Percentiles rank a stretch among this genome's conserved stretches.
These are phyloP conservation scores for Sphecodes monilicornis DNA, from an alignment of 2,888 invertebrate species.

Conservation along the genomic window DNA sequence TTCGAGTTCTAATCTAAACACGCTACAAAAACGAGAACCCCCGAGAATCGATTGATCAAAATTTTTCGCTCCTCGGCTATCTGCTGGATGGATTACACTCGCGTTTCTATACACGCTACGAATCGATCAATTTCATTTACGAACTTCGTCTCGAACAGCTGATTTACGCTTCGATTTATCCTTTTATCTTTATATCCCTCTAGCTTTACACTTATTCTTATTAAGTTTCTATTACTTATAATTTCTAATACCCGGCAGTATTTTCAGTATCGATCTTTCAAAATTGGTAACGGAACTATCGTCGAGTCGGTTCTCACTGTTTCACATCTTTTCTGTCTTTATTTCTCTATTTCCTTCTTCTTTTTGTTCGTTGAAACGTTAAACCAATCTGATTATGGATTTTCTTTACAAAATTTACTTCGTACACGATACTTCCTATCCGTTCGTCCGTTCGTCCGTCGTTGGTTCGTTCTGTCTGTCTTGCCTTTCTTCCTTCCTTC, in stretches of 20 bases:
- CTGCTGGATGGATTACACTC: slow-evolving; percentile 51
- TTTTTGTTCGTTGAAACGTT: neutral
- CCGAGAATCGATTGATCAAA: neutral
- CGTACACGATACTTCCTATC: neutral
- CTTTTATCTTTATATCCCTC: neutral
- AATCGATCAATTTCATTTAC: slow-evolving; percentile 30
- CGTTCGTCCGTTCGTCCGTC: neutral
- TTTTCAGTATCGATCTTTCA: neutral
- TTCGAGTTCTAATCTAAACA: slow-evolving; percentile 27
- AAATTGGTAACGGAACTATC: neutral
- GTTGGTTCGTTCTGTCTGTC: neutral
- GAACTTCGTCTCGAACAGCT: slow-evolving; percentile 14
- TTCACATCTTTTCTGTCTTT: neutral
- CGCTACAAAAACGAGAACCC: slow-evolving; percentile 34
- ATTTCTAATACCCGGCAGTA: slow-evolving; percentile 34
- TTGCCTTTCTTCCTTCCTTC: neutral
- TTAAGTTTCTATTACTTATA: slow-evolving; percentile 18
- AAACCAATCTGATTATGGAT: slow-evolving; percentile 46
- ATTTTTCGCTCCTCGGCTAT: slow-evolving; percentile 6
- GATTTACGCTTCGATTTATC: slow-evolving; percentile 9
- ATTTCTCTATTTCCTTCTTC: neutral
- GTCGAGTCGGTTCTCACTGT: neutral
- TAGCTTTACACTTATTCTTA: slow-evolving; percentile 4
- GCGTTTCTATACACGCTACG: slow-evolving; percentile 24
- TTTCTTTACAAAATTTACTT: neutral